These are phyloP conservation scores for Agonopterix alstromeriana DNA, from an alignment of 2,888 invertebrate species.

Conservation along the genomic window DNA sequence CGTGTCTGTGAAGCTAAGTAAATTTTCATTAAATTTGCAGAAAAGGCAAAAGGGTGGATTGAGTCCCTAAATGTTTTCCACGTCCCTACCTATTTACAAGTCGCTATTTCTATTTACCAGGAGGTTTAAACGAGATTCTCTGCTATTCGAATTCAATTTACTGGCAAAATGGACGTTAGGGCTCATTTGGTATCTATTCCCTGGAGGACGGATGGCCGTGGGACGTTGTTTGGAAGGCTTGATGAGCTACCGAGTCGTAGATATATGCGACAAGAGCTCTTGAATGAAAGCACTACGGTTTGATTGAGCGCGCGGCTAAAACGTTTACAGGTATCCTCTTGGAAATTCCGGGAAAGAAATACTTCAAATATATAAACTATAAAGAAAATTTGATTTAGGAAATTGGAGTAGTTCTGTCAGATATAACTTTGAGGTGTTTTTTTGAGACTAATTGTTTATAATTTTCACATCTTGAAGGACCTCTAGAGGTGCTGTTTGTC, in stretches of 20 bases:
- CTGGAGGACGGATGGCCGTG: constrained; percentile 18
- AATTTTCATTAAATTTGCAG: constrained; percentile 60
- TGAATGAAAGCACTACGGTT: background rate
- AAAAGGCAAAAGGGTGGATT: constrained; percentile 60
- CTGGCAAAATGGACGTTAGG: constrained; percentile 58
- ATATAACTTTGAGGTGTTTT: no score
- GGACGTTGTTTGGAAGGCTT: background rate
- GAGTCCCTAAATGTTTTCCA: constrained; percentile 53
- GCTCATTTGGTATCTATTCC: constrained; percentile 50
- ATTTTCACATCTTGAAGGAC: no score
- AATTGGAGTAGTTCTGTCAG: no score
- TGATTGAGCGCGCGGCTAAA: no score
- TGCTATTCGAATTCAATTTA: constrained; percentile 68
- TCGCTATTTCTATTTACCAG: constrained; percentile 46
- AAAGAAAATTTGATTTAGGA: no score
- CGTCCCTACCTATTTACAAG: constrained; percentile 63
- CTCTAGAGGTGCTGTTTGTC: no score
- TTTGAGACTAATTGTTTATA: no score
- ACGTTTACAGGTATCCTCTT: no score
- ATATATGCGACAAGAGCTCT: background rate
- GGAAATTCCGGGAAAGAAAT: no score
- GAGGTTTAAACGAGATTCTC: constrained; percentile 45
- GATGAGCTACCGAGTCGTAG: background rate
- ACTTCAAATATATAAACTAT: no score
- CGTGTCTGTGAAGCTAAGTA: constrained; percentile 29